These are phyloP conservation scores for Scomber colias DNA, from an alignment of 2,113 vertebrate genomes.

Conservation along the genomic window DNA sequence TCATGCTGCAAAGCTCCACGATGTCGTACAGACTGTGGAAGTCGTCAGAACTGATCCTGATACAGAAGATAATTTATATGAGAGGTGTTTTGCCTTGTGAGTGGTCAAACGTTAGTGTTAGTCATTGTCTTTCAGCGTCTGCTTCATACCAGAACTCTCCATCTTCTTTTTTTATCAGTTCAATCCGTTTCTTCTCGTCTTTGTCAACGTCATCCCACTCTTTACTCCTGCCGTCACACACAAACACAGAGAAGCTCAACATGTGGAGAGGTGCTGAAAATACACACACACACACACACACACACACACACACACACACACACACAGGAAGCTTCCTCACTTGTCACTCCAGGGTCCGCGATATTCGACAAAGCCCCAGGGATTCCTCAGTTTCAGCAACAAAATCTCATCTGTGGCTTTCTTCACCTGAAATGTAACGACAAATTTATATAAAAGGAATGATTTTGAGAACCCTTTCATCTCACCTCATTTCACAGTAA, in stretches of 20 bases:
- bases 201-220: constrained; percentile 80
- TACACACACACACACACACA: neutral
- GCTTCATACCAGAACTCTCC: constrained; percentile 87
- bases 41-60: constrained; percentile 84
- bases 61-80: neutral
- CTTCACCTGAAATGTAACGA: constrained; percentile 71
- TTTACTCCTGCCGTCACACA: constrained; percentile 71
- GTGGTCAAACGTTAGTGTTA: neutral
- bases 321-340: constrained; percentile 65
- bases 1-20: constrained; percentile 85
- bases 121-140: neutral
- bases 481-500: too few species aligned
- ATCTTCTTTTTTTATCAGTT: constrained; percentile 81
- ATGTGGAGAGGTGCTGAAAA: neutral
- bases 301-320: neutral
- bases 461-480: neutral
- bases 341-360: constrained; percentile 87
- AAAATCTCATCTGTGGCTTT: constrained; percentile 65
- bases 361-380: constrained; percentile 88
- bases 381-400: constrained; percentile 85
- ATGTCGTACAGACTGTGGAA: constrained; percentile 79
- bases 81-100: neutral
- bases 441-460: neutral
- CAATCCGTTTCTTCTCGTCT: constrained; percentile 77
- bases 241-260: constrained; percentile 8